Evolutionary conservation across 2,113 vertebrate genomes (phyloP), one percentile per base, ranked within the genome.

Genomic region (Tiliqua scincoides): DNA sequence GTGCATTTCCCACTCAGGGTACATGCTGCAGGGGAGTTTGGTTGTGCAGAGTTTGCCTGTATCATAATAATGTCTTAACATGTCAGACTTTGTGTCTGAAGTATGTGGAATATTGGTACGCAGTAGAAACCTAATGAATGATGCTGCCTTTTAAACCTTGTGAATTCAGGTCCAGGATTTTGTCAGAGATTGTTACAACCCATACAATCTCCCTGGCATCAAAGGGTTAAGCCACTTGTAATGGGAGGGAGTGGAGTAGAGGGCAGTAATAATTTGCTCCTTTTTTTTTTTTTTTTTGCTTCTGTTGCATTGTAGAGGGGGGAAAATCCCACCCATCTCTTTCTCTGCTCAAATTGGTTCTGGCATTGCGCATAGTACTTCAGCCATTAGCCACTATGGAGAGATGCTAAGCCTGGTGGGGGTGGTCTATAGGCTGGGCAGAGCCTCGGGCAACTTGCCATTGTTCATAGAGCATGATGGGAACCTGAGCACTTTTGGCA

Each of bases 401-500:
- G 68, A 73, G 37, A 80, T 57, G 70, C 78, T 52, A 77, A 54
- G 40, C n/a, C 68, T 21, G 68, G 40, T 15, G 40, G 74, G 78
- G 61, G 61, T 79, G 83, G 52, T 48, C 77, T 84, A 48, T 40
- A 85, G 52, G 54, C 62, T 68, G 86, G 74, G 77, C 82, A 85
- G 62, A 84, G 59, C 57, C 77, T 67, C 3, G 37, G 82, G 87
- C 76, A 85, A 61, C 48, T 18, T 84, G 82, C 82, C 76, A 84
- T 84, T 57, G 62, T 79, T 63, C 67, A 79, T 27, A 43, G 82
- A 52, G 82, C 68, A 79, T 30, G 67, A 78, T 40, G 67, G 68
- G 77, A 73, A 59, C 18, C 18, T 37, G 59, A 80, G 76, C 68
- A 76, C 59, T 84, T 77, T 54, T 79, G 82, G 87, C 82, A 59